A percentile compares a stretch with the other conserved stretches of the same genome.
phyloP scores from a whole-genome alignment of 2,797 vertebrate genomes.

The Mormyrops boulengeri region DNA sequence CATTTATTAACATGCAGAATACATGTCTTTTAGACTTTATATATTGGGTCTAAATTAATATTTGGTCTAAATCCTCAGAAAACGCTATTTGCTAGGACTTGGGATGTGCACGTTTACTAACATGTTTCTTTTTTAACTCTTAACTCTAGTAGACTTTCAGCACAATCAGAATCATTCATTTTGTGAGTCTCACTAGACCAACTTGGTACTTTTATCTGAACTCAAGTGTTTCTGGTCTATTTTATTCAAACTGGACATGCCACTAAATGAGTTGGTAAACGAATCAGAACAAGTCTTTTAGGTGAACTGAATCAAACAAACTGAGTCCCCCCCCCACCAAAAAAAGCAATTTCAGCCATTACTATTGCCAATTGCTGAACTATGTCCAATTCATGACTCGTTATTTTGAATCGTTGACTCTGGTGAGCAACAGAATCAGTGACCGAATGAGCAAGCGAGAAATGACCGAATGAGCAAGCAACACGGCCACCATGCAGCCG shows the following conservation, averaged over 20 bases:
- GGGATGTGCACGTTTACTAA: background rate
- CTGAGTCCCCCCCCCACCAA: background rate
- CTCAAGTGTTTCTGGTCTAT: background rate
- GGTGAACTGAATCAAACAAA: background rate
- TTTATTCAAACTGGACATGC: background rate
- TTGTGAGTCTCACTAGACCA: background rate
- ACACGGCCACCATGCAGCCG: background rate
- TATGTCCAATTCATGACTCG: background rate
- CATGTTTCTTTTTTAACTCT: background rate
- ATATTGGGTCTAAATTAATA: background rate
- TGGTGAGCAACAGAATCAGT: background rate
- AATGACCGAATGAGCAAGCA: too few relatives aligned
- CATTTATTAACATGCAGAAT: background rate
- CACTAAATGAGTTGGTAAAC: background rate
- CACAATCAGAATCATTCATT: background rate
- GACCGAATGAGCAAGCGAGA: background rate
- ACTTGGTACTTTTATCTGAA: background rate
- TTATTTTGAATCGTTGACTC: background rate
- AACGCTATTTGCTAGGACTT: background rate
- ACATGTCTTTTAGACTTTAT: background rate
- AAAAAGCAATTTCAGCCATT: background rate
- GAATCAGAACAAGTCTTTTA: background rate
- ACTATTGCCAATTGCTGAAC: background rate
- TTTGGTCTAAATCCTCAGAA: background rate
- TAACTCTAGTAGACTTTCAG: background rate